phyloP scores from a whole-genome alignment of 2,797 vertebrate species.

The Glyptemys insculpta region DNA sequence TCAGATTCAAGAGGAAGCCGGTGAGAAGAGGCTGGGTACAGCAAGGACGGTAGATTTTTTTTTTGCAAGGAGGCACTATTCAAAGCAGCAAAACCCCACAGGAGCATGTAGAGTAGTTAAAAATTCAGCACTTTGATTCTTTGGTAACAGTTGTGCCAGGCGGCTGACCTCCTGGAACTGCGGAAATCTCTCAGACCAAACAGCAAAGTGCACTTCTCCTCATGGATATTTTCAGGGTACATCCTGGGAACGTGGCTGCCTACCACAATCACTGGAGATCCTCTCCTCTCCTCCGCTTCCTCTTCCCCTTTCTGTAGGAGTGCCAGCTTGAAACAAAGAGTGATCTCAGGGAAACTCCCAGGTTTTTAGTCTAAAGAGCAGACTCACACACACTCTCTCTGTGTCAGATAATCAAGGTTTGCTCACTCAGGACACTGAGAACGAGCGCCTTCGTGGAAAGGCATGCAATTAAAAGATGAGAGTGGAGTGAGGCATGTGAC shows the following conservation, averaged over 20 bases:
- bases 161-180: too few relatives aligned
- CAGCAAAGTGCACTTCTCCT: not conserved
- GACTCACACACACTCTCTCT: slow-evolving; percentile 5
- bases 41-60: not conserved
- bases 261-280: not conserved
- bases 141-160: not conserved
- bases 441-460: not conserved
- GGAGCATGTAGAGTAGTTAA: too few relatives aligned
- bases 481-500: rapidly evolving
- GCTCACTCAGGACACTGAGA: not conserved
- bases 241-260: slow-evolving; percentile 5
- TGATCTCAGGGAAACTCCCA: slow-evolving; percentile 16
- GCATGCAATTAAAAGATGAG: not conserved
- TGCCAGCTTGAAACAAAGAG: slow-evolving; percentile 44
- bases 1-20: not conserved
- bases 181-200: not conserved
- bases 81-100: too few relatives aligned
- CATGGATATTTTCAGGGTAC: rapidly evolving
- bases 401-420: not conserved
- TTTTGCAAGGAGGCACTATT: not conserved
- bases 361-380: not conserved
- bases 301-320: not conserved
- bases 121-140: too few relatives aligned
- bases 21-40: not conserved
- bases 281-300: slow-evolving; percentile 35